Evolutionary conservation across 2,888 invertebrate species (phyloP), one percentile per base, ranked within the genome.

Genomic region (Scaptomyza tumidula): DNA sequence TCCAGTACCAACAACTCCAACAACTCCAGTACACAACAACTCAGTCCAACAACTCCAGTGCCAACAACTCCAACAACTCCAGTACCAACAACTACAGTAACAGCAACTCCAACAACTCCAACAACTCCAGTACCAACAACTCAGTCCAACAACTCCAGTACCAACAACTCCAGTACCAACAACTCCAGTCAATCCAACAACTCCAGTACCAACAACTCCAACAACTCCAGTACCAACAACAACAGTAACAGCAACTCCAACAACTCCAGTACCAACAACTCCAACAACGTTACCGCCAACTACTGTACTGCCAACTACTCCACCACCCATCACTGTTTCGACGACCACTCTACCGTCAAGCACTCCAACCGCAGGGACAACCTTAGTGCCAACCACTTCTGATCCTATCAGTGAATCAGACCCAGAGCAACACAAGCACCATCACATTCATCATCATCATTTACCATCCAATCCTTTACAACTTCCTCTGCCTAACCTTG

Each of bases 401-500:
- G 10, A 43, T 6, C 6, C 48, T 2, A 10, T 5, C 10, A 11
- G 27, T 14, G 52, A 29, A 39, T 11, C 27, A 37, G 27, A 16
- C 9, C 11, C 16, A 7, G 37, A 45, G 6, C 24, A 46, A 11
- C 35, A 56, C 16, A 29, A 27, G 0, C 16, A 56, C 46, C 46
- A 54, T 5, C 53, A 43, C 39, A 31, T 53, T 31, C 41, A 53
- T 53, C 16, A 31, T 16, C 53, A 53, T 11, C 16, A 53, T 31
- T 6, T 53, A 29, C 7, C 44, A 19, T 4, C 54, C 27, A 19
- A 9, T 14, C 37, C 37, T 9, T 3, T 13, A 1, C 9, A 16
- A n/a, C 54, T 14, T 33, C 33, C 44, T 2, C 13, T 31, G 11
- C 37, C 29, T 14, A 44, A 33, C 2, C 31, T 39, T 7, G 31